Evolutionary conservation across 1,140 invertebrate species (phyloP).

Genomic region (Hypothenemus hampei): DNA sequence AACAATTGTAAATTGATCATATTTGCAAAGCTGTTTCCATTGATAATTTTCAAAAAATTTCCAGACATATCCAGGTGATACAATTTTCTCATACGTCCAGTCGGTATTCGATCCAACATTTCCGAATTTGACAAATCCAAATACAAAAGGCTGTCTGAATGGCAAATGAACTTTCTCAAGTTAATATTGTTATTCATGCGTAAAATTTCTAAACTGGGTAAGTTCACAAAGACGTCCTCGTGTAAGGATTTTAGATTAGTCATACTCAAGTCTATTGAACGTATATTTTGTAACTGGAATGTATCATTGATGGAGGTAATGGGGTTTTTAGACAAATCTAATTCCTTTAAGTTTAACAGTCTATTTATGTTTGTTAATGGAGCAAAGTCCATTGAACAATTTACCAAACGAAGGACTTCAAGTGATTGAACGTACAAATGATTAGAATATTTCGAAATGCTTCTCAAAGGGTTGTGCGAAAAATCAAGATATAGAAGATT

Average conservation of each 20-base stretch:
- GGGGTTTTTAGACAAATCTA: constrained; percentile 53
- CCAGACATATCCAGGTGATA: constrained; percentile 52
- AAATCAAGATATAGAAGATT: constrained; percentile 52
- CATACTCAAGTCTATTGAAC: constrained; percentile 52
- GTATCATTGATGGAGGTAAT: constrained; percentile 45
- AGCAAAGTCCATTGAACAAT: constrained; percentile 51
- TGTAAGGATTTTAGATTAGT: constrained; percentile 50
- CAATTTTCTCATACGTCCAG: constrained; percentile 56
- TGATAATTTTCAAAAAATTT: constrained; percentile 55
- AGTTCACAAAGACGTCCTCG: constrained; percentile 47
- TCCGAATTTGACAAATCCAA: constrained; percentile 61
- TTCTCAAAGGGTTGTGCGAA: constrained; percentile 48
- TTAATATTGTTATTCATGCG: constrained; percentile 52
- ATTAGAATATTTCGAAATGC: constrained; percentile 24
- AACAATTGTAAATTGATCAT: constrained; percentile 56
- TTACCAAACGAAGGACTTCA: constrained; percentile 25
- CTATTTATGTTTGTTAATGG: constrained; percentile 50
- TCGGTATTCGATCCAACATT: constrained; percentile 57
- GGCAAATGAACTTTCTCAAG: constrained; percentile 47
- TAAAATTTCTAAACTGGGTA: constrained; percentile 49
- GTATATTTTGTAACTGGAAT: constrained; percentile 50
- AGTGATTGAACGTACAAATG: constrained; percentile 29
- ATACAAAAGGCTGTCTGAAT: constrained; percentile 50
- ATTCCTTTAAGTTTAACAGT: constrained; percentile 48
- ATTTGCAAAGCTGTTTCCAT: constrained; percentile 54